phyloP scores from a whole-genome alignment of 2,113 vertebrate genomes.

The Fulmarus glacialis region DNA sequence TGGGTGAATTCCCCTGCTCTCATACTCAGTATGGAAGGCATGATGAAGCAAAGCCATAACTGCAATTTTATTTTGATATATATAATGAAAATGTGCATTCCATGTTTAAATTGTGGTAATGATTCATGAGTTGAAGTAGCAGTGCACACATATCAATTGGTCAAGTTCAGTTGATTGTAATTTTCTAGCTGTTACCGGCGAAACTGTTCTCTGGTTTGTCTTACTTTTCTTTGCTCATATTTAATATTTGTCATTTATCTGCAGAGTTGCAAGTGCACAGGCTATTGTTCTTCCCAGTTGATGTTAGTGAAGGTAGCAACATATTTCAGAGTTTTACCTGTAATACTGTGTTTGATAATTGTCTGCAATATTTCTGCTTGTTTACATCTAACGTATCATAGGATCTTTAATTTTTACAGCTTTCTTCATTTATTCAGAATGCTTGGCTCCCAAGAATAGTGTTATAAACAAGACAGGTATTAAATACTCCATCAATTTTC shows the following conservation, averaged over 20 bases:
- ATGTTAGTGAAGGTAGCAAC: not conserved
- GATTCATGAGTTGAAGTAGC: not conserved
- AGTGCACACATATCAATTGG: not conserved
- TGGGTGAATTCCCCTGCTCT: not conserved
- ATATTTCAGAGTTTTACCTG: not conserved
- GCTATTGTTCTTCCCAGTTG: not conserved
- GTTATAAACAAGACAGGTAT: not conserved
- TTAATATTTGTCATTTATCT: not conserved
- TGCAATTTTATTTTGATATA: not conserved
- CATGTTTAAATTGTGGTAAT: not conserved
- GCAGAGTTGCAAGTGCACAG: not conserved
- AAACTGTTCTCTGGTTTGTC: not conserved
- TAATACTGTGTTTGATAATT: not conserved
- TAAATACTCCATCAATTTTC: not conserved
- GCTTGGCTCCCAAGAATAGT: conserved; percentile 39
- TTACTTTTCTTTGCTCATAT: not conserved
- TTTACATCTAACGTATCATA: not conserved
- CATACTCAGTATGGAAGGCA: not conserved
- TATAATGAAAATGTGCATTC: not conserved
- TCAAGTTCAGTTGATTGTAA: not conserved
- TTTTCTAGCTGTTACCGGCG: not conserved
- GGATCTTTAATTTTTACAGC: not conserved
- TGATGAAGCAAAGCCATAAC: not conserved
- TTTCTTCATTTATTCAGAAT: not conserved
- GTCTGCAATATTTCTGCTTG: not conserved